Evolutionary conservation across 2,797 vertebrate genomes (phyloP).

Genomic region (Cyclura pinguis): DNA sequence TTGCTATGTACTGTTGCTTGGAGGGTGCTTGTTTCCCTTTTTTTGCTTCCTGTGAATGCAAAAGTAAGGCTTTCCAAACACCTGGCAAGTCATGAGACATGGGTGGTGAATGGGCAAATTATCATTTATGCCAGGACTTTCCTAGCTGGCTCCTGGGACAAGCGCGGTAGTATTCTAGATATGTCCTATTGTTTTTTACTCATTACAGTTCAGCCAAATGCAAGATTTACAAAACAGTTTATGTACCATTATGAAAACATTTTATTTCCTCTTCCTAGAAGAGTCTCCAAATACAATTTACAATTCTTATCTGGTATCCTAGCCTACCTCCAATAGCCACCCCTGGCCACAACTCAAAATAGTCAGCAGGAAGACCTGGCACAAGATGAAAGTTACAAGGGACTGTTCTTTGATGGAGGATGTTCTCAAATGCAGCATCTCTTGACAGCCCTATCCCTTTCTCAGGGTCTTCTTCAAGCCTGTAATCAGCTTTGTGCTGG

Average conservation of each 20-base stretch:
- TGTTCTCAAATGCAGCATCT: not conserved
- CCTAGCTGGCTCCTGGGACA: not conserved
- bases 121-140: too few relatives aligned
- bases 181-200: not conserved
- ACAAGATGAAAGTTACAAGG: not conserved
- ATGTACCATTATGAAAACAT: not conserved
- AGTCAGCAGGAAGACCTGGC: not conserved
- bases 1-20: not conserved
- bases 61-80: not conserved
- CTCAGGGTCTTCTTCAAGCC: conserved; percentile 77
- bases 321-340: too few relatives aligned
- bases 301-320: not conserved
- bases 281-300: not conserved
- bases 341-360: not conserved
- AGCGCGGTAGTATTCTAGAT: not conserved
- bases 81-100: too few relatives aligned
- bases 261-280: not conserved
- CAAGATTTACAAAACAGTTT: not conserved
- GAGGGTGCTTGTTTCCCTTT: not conserved
- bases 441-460: not conserved
- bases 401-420: not conserved
- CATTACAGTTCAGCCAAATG: not conserved
- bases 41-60: not conserved
- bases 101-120: not conserved
- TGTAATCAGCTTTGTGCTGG: conserved; percentile 79